Percentiles rank a stretch among this genome's conserved stretches.
These are phyloP conservation scores for Chromis chromis DNA, from an alignment of 2,797 vertebrate species.

Conservation along the genomic window DNA sequence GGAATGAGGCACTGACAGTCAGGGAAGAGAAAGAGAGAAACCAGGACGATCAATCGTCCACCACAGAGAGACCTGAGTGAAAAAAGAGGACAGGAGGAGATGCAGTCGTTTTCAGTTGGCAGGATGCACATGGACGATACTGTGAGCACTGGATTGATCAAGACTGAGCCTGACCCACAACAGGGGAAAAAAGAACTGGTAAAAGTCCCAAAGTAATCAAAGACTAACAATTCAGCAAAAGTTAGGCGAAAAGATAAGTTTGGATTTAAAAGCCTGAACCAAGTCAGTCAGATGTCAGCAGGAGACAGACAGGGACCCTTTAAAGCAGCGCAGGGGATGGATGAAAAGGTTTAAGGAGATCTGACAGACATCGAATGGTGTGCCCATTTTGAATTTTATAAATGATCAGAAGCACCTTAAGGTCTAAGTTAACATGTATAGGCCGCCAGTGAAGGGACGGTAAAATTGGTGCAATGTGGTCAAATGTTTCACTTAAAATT, in stretches of 20 bases:
- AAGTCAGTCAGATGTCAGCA: neutral
- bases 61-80: neutral
- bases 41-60: neutral
- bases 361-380: neutral
- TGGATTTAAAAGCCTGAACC: neutral
- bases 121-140: neutral
- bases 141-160: neutral
- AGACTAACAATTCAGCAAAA: neutral
- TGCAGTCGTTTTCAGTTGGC: neutral
- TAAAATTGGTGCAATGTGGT: neutral
- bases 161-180: neutral
- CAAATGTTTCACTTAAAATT: neutral
- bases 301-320: neutral
- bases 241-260: neutral
- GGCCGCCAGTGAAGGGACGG: neutral
- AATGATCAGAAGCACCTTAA: neutral
- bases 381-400: neutral
- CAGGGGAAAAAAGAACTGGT: neutral
- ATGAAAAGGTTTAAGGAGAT: neutral
- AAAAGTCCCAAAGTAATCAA: neutral
- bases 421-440: neutral
- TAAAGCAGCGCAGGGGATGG: neutral
- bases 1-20: slow-evolving; percentile 1
- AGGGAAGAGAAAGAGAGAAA: neutral
- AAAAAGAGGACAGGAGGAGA: neutral